Conservation (phyloP, 2,888 invertebrate genomes). For the Xestia sexstrigata region DNA sequence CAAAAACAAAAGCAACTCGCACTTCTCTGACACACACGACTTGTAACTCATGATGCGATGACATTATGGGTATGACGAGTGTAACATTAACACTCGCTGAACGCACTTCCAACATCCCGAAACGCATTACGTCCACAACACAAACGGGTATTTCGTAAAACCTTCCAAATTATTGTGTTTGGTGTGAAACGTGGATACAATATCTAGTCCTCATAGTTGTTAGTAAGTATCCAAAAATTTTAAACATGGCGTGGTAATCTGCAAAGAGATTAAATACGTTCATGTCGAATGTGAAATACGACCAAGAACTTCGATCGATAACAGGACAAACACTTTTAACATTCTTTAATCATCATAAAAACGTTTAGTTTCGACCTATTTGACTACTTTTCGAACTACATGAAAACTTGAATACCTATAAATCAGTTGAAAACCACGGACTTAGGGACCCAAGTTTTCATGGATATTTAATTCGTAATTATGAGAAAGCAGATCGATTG, state of each 20-base stretch:
- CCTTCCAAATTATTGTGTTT: conserved; percentile 31
- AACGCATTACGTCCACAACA: conserved; percentile 45
- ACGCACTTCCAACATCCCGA: conserved; percentile 34
- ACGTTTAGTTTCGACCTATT: no score
- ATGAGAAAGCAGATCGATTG: neutral
- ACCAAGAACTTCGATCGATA: neutral
- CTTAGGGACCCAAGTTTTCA: neutral
- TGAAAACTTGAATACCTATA: no score
- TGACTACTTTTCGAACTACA: no score
- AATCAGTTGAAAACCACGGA: no score
- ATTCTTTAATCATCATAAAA: no score
- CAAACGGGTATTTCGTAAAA: conserved; percentile 37
- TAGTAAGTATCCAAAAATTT: neutral
- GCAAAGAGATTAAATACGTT: neutral
- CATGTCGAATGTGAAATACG: neutral
- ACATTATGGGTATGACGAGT: conserved; percentile 34
- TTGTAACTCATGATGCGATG: conserved; percentile 40
- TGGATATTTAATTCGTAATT: neutral
- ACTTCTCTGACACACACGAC: conserved; percentile 1
- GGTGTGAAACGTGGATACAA: neutral
- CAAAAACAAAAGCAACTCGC: conserved; percentile 19
- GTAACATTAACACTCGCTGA: conserved; percentile 46
- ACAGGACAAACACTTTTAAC: neutral
- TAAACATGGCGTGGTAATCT: neutral
- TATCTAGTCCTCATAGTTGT: neutral